Percentiles rank a stretch among this genome's conserved stretches.
Evolutionary conservation across 1,140 invertebrate genomes (phyloP).

Genomic region (Chrysoperla carnea): DNA sequence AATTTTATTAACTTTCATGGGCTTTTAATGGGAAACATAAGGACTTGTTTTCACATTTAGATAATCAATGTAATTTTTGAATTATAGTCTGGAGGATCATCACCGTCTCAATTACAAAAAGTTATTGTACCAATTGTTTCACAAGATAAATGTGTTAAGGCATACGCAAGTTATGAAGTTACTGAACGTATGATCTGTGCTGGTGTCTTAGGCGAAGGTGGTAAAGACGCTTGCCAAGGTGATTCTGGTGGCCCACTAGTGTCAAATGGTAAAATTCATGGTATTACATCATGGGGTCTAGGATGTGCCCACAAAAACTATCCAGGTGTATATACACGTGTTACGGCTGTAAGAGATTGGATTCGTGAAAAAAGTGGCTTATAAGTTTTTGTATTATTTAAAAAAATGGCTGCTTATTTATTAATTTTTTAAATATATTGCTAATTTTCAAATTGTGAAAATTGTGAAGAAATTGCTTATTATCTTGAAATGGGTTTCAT

Average conservation of each 20-base stretch:
- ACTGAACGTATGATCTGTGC: not conserved
- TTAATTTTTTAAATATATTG: too few species aligned
- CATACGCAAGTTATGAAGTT: too few species aligned
- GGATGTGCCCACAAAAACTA: constrained; percentile 34
- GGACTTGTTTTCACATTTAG: too few species aligned
- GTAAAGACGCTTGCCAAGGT: constrained; percentile 1
- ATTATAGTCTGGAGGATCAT: not conserved
- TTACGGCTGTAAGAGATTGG: constrained; percentile 28
- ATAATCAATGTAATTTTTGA: too few species aligned
- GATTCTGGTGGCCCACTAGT: constrained; percentile 3
- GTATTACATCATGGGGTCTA: constrained; percentile 6
- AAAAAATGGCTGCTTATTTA: too few species aligned
- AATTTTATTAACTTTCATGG: too few species aligned
- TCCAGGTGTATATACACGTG: constrained; percentile 41
- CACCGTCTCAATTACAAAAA: constrained; percentile 3
- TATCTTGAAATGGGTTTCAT: too few species aligned
- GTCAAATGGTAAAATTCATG: not conserved
- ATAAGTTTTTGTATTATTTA: too few species aligned
- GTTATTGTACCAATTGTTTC: constrained; percentile 4
- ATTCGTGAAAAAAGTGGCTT: constrained; percentile 13
- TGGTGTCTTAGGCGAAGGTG: not conserved
- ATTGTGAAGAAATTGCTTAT: too few species aligned
- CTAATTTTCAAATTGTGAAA: too few species aligned
- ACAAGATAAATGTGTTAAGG: not conserved
- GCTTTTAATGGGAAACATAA: too few species aligned